A percentile compares a stretch with the other conserved stretches of the same genome.
Evolutionary conservation across 2,113 vertebrate genomes (phyloP).

Genomic region (Athene noctua): DNA sequence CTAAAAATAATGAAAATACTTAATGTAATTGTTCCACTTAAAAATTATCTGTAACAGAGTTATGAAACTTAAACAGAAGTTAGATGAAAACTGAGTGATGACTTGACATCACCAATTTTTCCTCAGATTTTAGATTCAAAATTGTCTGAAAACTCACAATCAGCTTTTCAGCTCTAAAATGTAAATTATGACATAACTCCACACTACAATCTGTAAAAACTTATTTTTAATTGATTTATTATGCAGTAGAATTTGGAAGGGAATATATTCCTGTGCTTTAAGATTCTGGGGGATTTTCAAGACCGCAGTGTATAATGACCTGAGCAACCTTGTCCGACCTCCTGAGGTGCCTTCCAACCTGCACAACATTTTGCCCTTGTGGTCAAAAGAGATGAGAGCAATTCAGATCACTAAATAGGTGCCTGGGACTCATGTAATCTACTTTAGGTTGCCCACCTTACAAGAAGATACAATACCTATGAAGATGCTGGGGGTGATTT

Average conservation of each 20-base stretch:
- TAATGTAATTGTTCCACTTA: neutral
- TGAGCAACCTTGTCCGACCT: neutral
- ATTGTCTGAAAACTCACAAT: neutral
- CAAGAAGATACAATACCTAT: neutral
- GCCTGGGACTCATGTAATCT: neutral
- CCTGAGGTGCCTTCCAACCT: neutral
- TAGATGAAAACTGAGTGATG: neutral
- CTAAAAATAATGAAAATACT: neutral
- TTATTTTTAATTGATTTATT: neutral
- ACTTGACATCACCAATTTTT: neutral
- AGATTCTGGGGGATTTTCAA: neutral
- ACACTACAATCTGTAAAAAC: neutral
- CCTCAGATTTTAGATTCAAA: neutral
- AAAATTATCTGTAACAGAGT: neutral
- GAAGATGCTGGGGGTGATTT: neutral
- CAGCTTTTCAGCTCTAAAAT: neutral
- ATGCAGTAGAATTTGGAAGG: neutral
- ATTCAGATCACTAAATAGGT: neutral
- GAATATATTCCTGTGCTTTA: neutral
- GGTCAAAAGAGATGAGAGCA: neutral
- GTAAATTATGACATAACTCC: neutral
- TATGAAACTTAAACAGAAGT: neutral
- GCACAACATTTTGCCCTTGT: neutral
- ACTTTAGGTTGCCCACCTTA: neutral
- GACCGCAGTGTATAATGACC: neutral